phyloP scores from a whole-genome alignment of 1,140 invertebrate species.

The Chymomyza costata region DNA sequence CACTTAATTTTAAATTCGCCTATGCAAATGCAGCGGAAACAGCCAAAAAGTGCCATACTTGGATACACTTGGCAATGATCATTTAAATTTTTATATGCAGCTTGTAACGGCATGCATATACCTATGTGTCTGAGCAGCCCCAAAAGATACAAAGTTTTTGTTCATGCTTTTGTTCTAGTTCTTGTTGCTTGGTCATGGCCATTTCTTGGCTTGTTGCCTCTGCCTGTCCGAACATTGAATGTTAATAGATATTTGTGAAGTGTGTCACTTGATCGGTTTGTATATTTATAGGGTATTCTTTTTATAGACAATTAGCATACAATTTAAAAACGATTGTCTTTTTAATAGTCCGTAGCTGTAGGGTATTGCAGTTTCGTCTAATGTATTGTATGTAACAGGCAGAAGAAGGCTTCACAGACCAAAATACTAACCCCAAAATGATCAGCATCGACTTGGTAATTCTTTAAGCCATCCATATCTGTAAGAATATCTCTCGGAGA shows the following conservation, averaged over 20 bases:
- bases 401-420: too few species aligned
- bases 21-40: slow-evolving; percentile 70
- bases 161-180: too few species aligned
- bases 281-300: background rate
- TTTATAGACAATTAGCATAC: background rate
- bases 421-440: too few species aligned
- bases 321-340: background rate
- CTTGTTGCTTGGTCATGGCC: too few species aligned
- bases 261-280: slow-evolving; percentile 52
- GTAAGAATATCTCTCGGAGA: too few species aligned
- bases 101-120: too few species aligned
- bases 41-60: slow-evolving; percentile 30
- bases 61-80: background rate
- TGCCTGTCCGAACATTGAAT: slow-evolving; percentile 10
- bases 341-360: background rate
- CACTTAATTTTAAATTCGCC: slow-evolving; percentile 24
- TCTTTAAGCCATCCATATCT: too few species aligned
- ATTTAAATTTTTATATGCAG: too few species aligned
- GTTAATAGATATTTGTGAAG: slow-evolving; percentile 42
- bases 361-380: background rate
- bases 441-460: too few species aligned
- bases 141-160: too few species aligned
- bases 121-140: too few species aligned
- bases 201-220: background rate
- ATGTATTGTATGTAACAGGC: background rate